These are phyloP conservation scores for Rhagologus leucostigma DNA, from an alignment of 2,113 vertebrate species.

Conservation along the genomic window DNA sequence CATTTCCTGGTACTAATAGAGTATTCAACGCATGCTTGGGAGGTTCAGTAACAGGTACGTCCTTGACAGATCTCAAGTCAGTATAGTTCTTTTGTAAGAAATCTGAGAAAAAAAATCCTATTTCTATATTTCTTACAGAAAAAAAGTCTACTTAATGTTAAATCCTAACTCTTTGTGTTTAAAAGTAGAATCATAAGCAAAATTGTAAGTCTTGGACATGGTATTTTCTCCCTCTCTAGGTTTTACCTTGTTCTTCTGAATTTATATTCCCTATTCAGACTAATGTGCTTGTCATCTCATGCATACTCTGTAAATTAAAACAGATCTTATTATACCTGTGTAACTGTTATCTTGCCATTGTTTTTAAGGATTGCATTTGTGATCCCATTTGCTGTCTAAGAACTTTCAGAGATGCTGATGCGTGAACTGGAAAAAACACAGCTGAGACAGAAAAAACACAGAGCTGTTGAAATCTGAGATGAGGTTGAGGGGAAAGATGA, in stretches of 20 bases:
- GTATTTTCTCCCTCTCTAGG: neutral
- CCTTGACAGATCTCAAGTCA: neutral
- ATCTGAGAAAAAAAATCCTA: neutral
- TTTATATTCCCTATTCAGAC: neutral
- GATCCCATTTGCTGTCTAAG: neutral
- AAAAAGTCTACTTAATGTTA: neutral
- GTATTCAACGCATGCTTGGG: neutral
- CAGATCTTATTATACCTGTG: neutral
- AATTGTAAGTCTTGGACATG: neutral
- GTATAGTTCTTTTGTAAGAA: neutral
- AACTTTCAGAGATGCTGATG: neutral
- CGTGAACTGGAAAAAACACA: neutral
- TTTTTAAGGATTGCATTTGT: neutral
- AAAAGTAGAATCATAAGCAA: neutral
- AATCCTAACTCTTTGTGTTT: neutral
- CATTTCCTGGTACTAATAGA: neutral
- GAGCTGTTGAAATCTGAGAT: neutral
- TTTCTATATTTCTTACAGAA: neutral
- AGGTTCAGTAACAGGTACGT: neutral
- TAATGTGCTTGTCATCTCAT: neutral
- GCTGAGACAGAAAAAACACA: too few species aligned
- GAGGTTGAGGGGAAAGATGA: neutral
- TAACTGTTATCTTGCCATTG: neutral
- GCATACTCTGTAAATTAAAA: neutral
- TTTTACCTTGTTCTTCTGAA: neutral